Base-by-base conservation (phyloP, 2,888 invertebrate species). In the Scrobipalpa atriplicella region DNA sequence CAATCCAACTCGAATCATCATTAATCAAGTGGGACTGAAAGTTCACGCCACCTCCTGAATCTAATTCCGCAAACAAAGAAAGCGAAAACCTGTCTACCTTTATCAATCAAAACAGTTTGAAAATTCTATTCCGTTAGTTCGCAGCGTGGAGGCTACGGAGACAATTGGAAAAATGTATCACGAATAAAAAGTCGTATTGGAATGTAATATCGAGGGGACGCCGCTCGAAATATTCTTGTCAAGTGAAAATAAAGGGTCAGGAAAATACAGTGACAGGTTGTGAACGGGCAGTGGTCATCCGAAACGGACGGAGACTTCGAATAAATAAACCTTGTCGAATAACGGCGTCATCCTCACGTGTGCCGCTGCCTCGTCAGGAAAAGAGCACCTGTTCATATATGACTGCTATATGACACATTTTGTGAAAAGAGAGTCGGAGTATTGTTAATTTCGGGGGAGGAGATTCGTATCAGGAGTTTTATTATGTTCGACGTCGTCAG, bases 51-150 rank as follows among this genome's bases (percentile, higher is more conserved):
- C 85, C 87, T 87, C 81, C 87, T 77, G 84, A 89, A 90, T 89
- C 89, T 89, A 90, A 92, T 90, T 90, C 87, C 82, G 86, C 86
- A 90, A 92, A 91, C 90, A 91, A 91, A 90, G 89, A 90, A 91
- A 89, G 84, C 87, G 88, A 87, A 90, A 90, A 86, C 85, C 88
- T 86, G 90, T 91, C 91, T 90, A 91, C 91, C 90, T 90, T 90
- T 92, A 91, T 91, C 92, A 91, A 91, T 92, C 90, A 91, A 90
- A 92, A 91, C 87, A 88, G 87, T 89, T 90, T 87, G 89, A 89
- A 92, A 92, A 89, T 90, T 92, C 84, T 88, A 89, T 92, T 89
- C 86, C 82, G 87, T 88, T 89, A 90, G 89, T 90, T 89, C 86
- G 82, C 84, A 84, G 81, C 81, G 83, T 76, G 82, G 80, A 83